Percentiles rank a stretch among this genome's conserved stretches.
Conservation (phyloP, 2,113 vertebrate genomes). For the Neogobius melanostomus region DNA sequence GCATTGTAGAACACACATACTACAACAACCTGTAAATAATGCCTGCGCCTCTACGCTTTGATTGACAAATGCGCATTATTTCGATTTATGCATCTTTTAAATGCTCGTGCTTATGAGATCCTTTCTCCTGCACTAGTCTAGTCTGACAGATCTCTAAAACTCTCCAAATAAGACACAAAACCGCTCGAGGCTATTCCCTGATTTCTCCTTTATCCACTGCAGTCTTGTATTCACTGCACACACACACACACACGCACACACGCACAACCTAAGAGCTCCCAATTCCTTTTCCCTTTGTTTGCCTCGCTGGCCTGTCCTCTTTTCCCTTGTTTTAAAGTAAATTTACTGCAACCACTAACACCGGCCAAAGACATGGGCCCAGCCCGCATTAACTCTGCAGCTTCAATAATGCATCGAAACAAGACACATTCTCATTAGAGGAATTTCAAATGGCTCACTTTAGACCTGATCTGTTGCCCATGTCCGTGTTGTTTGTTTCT, state of each 20-base stretch:
- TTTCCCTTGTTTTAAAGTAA: constrained; percentile 48
- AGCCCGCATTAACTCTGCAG: constrained; percentile 60
- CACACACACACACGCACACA: constrained; percentile 10
- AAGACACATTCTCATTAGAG: constrained; percentile 69
- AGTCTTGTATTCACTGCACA: constrained; percentile 19
- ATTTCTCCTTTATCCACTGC: constrained; percentile 8
- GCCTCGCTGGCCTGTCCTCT: constrained; percentile 15
- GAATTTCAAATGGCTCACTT: constrained; percentile 56
- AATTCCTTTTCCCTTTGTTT: constrained; percentile 13
- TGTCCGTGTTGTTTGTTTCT: constrained; percentile 52
- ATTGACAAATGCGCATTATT: neutral
- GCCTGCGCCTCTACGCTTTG: neutral
- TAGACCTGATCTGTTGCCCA: constrained; percentile 52
- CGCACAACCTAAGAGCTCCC: constrained; percentile 17
- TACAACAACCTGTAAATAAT: too few relatives aligned
- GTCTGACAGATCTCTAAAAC: constrained; percentile 1
- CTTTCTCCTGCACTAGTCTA: neutral
- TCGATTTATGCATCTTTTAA: neutral
- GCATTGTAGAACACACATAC: too few relatives aligned
- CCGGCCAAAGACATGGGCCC: constrained; percentile 64
- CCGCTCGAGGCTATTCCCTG: neutral
- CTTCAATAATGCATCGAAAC: constrained; percentile 66
- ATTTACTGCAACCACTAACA: constrained; percentile 52
- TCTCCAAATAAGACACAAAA: constrained; percentile 12
- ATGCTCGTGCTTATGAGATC: neutral